A percentile compares a stretch with the other conserved stretches of the same genome.
Evolutionary conservation across 2,888 invertebrate species (phyloP).

Genomic region (Odiellus spinosus): DNA sequence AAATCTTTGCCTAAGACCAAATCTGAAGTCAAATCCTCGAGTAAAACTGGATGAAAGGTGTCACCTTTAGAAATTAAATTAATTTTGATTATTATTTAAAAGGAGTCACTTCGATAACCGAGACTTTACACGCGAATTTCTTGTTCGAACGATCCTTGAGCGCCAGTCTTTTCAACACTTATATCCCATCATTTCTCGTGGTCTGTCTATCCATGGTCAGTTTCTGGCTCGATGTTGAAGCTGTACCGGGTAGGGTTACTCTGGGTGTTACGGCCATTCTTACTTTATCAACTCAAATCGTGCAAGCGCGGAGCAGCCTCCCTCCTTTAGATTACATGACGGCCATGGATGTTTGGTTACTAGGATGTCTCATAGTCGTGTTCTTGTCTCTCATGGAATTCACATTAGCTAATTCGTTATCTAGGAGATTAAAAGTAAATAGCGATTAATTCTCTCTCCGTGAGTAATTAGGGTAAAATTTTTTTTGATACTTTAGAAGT

Average conservation of each 20-base stretch:
- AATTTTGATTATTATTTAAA: too few relatives aligned
- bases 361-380: slow-evolving; percentile 8
- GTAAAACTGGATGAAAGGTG: too few relatives aligned
- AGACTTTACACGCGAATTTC: slow-evolving; percentile 2
- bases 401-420: slow-evolving; percentile 3
- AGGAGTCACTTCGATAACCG: too few relatives aligned
- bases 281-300: slow-evolving; percentile 3
- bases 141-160: slow-evolving; percentile 9
- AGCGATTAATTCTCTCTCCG: too few relatives aligned
- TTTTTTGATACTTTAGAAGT: too few relatives aligned
- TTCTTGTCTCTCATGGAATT: slow-evolving; percentile 10
- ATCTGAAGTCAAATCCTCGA: too few relatives aligned
- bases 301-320: not conserved
- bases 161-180: slow-evolving; percentile 11
- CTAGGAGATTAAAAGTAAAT: not conserved
- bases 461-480: too few relatives aligned
- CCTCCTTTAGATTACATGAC: slow-evolving; percentile 9
- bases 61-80: too few relatives aligned
- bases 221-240: slow-evolving; percentile 15
- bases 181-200: slow-evolving; percentile 11
- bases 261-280: slow-evolving; percentile 11
- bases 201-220: slow-evolving; percentile 11
- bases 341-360: slow-evolving; percentile 12
- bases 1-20: too few relatives aligned
- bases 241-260: slow-evolving; percentile 14